These are phyloP conservation scores for Plodia interpunctella DNA, from an alignment of 1,140 invertebrate genomes.

Conservation along the genomic window DNA sequence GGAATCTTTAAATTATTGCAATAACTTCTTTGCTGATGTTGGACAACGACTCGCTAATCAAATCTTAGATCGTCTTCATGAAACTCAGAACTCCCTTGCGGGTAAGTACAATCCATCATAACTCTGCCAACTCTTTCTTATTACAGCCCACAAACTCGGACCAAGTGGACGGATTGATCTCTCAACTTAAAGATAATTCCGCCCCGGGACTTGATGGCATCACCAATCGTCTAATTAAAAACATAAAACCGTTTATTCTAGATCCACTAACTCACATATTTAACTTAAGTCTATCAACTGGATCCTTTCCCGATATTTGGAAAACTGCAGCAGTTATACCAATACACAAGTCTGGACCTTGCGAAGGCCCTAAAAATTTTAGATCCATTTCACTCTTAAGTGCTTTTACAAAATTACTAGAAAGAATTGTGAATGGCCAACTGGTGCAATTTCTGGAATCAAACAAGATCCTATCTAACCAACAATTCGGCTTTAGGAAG, in stretches of 20 bases:
- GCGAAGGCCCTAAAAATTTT: slow-evolving; percentile 11
- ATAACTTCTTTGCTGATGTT: not conserved
- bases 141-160: not conserved
- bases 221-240: not conserved
- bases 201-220: not conserved
- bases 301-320: slow-evolving; percentile 14
- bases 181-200: not conserved
- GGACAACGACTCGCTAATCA: not conserved
- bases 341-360: slow-evolving; percentile 12
- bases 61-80: not conserved
- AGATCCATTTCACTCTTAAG: slow-evolving; percentile 16
- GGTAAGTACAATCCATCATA: not conserved
- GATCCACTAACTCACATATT: slow-evolving; percentile 11
- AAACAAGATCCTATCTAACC: slow-evolving; percentile 3
- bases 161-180: not conserved
- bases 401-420: slow-evolving; percentile 15
- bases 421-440: slow-evolving; percentile 13
- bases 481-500: too few relatives aligned
- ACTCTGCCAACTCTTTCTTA: not conserved
- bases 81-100: not conserved
- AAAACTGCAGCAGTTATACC: slow-evolving; percentile 16
- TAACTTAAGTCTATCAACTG: slow-evolving; percentile 13
- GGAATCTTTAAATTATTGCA: not conserved
- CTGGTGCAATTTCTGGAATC: slow-evolving; percentile 9
- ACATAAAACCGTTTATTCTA: slow-evolving; percentile 8